A percentile compares a stretch with the other conserved stretches of the same genome.
phyloP scores from a whole-genome alignment of 2,888 invertebrate genomes.

The Lasioglossum leucozonium region DNA sequence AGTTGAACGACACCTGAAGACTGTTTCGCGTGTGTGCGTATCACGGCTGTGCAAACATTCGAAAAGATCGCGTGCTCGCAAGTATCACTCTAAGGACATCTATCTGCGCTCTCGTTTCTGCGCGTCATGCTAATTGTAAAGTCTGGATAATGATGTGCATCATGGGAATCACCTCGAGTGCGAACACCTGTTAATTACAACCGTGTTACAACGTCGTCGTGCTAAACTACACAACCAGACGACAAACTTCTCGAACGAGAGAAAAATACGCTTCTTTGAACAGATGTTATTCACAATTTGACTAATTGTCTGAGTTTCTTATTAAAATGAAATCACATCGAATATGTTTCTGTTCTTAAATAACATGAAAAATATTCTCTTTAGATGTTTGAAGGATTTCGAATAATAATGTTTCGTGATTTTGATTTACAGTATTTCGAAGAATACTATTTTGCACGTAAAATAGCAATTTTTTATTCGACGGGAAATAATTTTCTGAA shows the following conservation, averaged over 20 bases:
- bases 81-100: conserved; percentile 13
- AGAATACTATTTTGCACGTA: not conserved
- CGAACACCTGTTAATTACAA: conserved; percentile 14
- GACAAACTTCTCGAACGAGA: no score
- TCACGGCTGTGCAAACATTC: conserved; percentile 3
- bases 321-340: not conserved
- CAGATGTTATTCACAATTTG: not conserved
- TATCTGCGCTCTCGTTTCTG: not conserved
- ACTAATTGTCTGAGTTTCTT: not conserved
- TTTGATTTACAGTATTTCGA: no score
- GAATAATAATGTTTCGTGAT: no score
- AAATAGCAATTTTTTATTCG: not conserved
- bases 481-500: not conserved
- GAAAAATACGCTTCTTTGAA: not conserved
- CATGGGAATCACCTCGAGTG: not conserved
- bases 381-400: no score
- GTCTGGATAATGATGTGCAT: conserved; percentile 22
- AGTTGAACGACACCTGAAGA: conserved; percentile 19
- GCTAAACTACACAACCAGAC: not conserved
- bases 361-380: no score
- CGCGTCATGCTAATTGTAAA: conserved; percentile 20
- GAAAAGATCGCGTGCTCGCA: conserved; percentile 8
- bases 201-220: not conserved
- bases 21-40: not conserved
- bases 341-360: not conserved